phyloP scores from a whole-genome alignment of 2,888 invertebrate species.

The Lissonota sp. region DNA sequence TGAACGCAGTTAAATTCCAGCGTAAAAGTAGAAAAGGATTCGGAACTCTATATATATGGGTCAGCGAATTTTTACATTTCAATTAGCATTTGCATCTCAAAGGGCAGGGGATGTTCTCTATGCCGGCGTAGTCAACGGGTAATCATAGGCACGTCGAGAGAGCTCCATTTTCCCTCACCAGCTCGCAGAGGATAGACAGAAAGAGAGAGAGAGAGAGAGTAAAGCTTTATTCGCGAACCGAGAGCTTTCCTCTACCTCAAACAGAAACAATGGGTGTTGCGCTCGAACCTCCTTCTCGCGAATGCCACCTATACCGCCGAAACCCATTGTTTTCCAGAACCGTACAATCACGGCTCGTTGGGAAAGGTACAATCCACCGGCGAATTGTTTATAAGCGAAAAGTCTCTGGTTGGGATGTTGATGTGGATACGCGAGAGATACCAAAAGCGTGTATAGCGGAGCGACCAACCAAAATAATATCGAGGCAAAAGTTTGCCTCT shows the following conservation, averaged over 20 bases:
- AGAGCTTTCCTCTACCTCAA: slow-evolving; percentile 62
- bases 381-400: slow-evolving; percentile 60
- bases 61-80: slow-evolving; percentile 72
- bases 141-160: slow-evolving; percentile 68
- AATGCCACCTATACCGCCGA: slow-evolving; percentile 9
- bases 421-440: too few species aligned
- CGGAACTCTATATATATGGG: slow-evolving; percentile 69
- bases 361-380: too few species aligned
- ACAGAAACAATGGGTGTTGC: slow-evolving; percentile 66
- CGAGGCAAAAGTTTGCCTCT: not conserved
- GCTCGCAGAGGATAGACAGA: too few species aligned
- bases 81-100: slow-evolving; percentile 75
- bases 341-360: too few species aligned
- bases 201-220: too few species aligned
- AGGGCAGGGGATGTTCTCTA: slow-evolving; percentile 58
- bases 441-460: not conserved
- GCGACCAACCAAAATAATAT: not conserved
- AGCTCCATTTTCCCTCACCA: too few species aligned
- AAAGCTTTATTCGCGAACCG: slow-evolving; percentile 31
- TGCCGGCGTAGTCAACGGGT: slow-evolving; percentile 56
- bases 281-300: slow-evolving; percentile 21
- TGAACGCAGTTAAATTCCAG: too few species aligned
- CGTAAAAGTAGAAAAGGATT: too few species aligned
- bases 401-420: slow-evolving; percentile 37
- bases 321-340: slow-evolving; percentile 53